Conservation (phyloP, 2,888 invertebrate species). For the Diachrysia chrysitis region DNA sequence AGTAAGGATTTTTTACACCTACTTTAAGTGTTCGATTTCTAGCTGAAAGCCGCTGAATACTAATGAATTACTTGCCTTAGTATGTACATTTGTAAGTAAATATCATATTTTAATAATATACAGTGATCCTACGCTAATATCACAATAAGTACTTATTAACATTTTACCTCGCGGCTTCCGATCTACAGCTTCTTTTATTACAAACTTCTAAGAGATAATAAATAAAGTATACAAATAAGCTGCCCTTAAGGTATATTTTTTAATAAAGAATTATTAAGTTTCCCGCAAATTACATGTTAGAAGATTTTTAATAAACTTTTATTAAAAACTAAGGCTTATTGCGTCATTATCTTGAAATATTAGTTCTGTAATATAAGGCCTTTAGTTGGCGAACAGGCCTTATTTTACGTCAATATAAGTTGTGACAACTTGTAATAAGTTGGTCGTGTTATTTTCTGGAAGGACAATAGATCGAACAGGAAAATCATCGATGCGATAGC, state of each 20-base stretch:
- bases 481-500: conserved; percentile 30
- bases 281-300: conserved; percentile 43
- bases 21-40: neutral
- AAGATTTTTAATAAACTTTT: conserved; percentile 65
- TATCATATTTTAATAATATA: neutral
- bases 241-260: conserved; percentile 36
- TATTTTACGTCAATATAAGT: conserved; percentile 46
- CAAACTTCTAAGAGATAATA: conserved; percentile 40
- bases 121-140: conserved; percentile 1
- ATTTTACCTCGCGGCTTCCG: conserved; percentile 34
- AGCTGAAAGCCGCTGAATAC: neutral
- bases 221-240: conserved; percentile 33
- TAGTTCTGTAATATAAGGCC: conserved; percentile 7
- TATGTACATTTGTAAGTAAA: neutral
- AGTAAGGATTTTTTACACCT: no score
- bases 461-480: conserved; percentile 39
- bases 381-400: conserved; percentile 46
- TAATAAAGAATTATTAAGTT: conserved; percentile 52
- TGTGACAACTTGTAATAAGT: conserved; percentile 49
- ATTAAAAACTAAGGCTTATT: conserved; percentile 56
- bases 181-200: conserved; percentile 43
- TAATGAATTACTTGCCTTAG: neutral
- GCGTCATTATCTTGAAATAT: conserved; percentile 38
- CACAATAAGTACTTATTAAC: conserved; percentile 39
- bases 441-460: conserved; percentile 39